Evolutionary conservation across 2,113 vertebrate species (phyloP).

Genomic region (Alaudala cheleensis): DNA sequence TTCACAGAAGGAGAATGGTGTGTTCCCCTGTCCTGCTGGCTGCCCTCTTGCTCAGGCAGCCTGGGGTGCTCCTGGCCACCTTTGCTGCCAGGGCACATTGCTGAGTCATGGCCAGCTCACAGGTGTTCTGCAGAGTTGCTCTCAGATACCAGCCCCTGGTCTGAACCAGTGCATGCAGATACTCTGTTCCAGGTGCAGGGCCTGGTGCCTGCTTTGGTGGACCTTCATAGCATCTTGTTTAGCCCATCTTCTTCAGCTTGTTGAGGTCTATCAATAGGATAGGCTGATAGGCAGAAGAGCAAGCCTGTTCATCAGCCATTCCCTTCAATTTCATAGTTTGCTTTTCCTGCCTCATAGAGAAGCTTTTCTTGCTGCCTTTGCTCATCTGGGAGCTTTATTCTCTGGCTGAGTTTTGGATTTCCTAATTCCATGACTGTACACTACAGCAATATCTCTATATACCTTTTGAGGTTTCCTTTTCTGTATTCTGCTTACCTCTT

Average conservation of each 20-base stretch:
- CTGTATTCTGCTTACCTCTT: background rate
- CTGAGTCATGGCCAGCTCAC: background rate
- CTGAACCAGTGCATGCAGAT: background rate
- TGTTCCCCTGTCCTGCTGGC: background rate
- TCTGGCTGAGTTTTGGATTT: background rate
- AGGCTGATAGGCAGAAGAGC: background rate
- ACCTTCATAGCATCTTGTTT: background rate
- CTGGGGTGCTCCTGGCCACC: background rate
- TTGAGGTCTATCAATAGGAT: background rate
- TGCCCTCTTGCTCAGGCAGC: background rate
- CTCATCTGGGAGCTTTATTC: background rate
- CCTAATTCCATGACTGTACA: background rate
- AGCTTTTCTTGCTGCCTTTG: background rate
- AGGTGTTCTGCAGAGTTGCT: background rate
- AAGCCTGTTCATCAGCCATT: background rate
- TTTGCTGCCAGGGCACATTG: background rate
- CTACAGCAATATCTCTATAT: background rate
- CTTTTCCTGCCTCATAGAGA: background rate
- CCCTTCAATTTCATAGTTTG: background rate
- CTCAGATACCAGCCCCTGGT: rapidly evolving
- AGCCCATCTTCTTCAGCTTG: background rate
- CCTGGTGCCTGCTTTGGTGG: background rate
- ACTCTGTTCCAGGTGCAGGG: background rate
- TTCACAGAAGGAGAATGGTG: background rate
- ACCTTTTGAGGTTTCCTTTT: background rate